Evolutionary conservation across 2,797 vertebrate species (phyloP).

Genomic region (Danionella dracula): DNA sequence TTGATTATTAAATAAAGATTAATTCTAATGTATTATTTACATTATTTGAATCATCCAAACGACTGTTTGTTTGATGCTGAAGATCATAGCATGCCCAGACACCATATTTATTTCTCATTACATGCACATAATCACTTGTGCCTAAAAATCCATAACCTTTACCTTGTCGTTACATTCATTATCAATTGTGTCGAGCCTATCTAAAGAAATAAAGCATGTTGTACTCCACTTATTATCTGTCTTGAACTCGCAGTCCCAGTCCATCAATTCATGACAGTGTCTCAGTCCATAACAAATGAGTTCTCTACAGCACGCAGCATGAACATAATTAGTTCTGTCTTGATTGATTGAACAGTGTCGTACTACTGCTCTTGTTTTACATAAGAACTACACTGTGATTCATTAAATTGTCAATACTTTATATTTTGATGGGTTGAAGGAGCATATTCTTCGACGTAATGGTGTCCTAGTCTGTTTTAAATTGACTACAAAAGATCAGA

Average conservation of each 20-base stretch:
- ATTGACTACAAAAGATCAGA: too few species aligned
- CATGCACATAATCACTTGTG: conserved; percentile 6
- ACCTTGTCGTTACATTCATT: conserved; percentile 6
- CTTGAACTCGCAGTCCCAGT: conserved; percentile 2
- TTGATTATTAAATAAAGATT: too few species aligned
- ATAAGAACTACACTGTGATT: conserved; percentile 15
- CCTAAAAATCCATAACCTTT: conserved; percentile 22
- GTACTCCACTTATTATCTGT: conserved; percentile 7
- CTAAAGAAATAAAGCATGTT: conserved; percentile 1
- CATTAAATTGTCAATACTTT: conserved; percentile 16
- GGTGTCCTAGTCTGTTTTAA: too few species aligned
- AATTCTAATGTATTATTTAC: too few species aligned
- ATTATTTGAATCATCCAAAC: too few species aligned
- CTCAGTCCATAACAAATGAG: conserved; percentile 30
- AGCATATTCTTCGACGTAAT: neutral
- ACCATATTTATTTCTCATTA: conserved; percentile 22
- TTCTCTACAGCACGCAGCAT: conserved; percentile 17
- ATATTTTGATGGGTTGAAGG: conserved; percentile 12
- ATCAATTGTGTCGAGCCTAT: conserved; percentile 12
- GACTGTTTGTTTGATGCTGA: too few species aligned
- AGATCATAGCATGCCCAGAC: neutral
- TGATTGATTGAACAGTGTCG: conserved; percentile 37
- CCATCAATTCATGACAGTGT: conserved; percentile 25
- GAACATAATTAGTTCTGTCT: conserved; percentile 34
- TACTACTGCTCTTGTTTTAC: conserved; percentile 32